Base-by-base conservation (phyloP, 2,888 invertebrate genomes). In the Koerneria pararmatus region DNA sequence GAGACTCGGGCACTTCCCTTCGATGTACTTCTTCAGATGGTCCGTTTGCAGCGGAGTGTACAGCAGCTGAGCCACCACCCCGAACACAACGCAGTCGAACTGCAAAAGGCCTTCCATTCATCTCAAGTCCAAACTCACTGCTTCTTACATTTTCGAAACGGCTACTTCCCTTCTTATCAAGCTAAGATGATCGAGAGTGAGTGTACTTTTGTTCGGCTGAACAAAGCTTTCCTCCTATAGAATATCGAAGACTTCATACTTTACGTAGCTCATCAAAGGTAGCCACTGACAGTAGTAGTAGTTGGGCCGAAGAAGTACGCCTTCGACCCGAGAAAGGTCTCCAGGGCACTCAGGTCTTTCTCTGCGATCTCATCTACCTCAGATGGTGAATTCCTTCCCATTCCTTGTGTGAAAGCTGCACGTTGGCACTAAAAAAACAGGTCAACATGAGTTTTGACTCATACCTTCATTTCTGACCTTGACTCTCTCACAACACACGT, bases 321-420 rank as follows among this genome's bases (percentile, higher is more conserved):
- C 41, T 64, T 64, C 11, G n/a, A 54, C 22, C 64, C 64, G 29
- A 64, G 56, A 3, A 54, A 32, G 5, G 41, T 19, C 1, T 54
- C 54, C 1, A 64, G 56, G 0, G 64, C 64, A 15, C 37, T 29
- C 41, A 64, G 56, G 22, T 64, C 64, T 3, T 41, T 46, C 56
- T 64, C 56, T 11, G 64, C 64, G n/a, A 56, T 41, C 37, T 53
- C 46, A 34, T 64, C 64, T 11, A 64, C 62, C 62, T 62, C 24
- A 6, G 6, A 46, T 11, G 53, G 24, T 8, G 29, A 24, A n/a
- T 24, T 32, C 27, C 34, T 75, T 4, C 85, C 85, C 29, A 85
- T 84, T 22, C 85, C 85, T 58, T 85, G 85, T 15, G 71, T 69
- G 22, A 63, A 27, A 29, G 56, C 19, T 6, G 2, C n/a, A 62